Base-by-base conservation (phyloP, 2,113 vertebrate species). In the Guaruba guarouba region DNA sequence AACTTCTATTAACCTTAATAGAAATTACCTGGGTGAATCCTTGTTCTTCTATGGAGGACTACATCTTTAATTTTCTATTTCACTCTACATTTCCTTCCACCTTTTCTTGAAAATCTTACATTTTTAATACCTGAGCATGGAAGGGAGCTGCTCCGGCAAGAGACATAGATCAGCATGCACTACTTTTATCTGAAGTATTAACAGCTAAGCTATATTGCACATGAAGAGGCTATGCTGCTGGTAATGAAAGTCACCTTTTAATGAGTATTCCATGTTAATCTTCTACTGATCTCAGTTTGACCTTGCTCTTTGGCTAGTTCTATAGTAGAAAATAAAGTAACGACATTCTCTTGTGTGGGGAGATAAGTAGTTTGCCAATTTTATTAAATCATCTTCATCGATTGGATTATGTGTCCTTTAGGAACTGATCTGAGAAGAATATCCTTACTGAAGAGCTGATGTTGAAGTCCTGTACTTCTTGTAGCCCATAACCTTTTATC, bases 241-340 rank as follows among this genome's bases (percentile, higher is more conserved):
- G 51, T 80, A 86, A 52, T 73, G 69, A 83, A 96, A 88, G 10
- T 87, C 74, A 85, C 81, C 88, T 88, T 82, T 95, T 89, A 95
- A 93, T 31, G 67, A 71, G 82, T 90, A 94, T 94, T 90, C 76
- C 61, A 67, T 86, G 86, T 92, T 96, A 97, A 96, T 97, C 71
- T 94, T 91, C 43, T 29, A 64, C 54, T 92, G 57, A 90, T 96
- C 69, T 92, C 63, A 18, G 57, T 73, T 70, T 92, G 66, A 84
- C 69, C 91, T 86, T 68, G 64, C 35, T 93, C 84, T 54, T 67
- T 95, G 82, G 57, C 51, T 37, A 37, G 41, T 83, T 89, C 48
- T 75, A 33, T 48, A 90, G 82, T 18, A 95, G 85, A 63, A 67
- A 80, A 35, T 88, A 66, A 91, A 86, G 37, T 83, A 94, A 89